A percentile compares a stretch with the other conserved stretches of the same genome.
Evolutionary conservation across 1,140 invertebrate species (phyloP).

Genomic region (Ctenoplectra terminalis): DNA sequence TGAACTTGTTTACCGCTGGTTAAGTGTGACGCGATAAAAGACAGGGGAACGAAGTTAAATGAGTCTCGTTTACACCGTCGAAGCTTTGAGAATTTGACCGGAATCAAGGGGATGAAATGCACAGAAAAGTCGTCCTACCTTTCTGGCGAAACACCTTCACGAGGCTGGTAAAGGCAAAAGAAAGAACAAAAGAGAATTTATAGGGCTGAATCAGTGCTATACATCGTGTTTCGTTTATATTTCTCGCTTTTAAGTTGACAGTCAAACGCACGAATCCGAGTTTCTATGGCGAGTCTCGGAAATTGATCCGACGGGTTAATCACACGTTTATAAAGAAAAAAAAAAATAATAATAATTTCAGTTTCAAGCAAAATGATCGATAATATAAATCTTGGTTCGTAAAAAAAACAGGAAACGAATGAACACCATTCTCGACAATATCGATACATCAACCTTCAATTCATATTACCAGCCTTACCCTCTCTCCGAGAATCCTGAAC

Average conservation of each 20-base stretch:
- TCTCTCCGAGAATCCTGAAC: neutral
- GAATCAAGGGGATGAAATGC: neutral
- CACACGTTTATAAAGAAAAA: too few species aligned
- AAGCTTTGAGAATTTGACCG: neutral
- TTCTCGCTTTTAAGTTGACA: too few species aligned
- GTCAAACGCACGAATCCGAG: too few species aligned
- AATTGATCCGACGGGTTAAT: constrained; percentile 20
- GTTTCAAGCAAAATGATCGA: neutral
- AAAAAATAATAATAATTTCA: too few species aligned
- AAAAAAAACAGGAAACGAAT: too few species aligned
- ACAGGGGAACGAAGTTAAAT: neutral
- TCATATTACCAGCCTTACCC: neutral
- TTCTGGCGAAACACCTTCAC: neutral
- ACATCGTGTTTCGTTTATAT: neutral
- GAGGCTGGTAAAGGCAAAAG: neutral
- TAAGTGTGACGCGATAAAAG: neutral
- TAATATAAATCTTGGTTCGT: neutral
- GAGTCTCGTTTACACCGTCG: constrained; percentile 13
- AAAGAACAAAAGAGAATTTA: neutral
- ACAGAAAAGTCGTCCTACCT: neutral
- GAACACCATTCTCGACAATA: too few species aligned
- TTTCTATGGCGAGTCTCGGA: too few species aligned
- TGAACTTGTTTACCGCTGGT: constrained; percentile 5
- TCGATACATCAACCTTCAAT: neutral
- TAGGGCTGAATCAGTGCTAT: too few species aligned